These are phyloP conservation scores for Cheilinus undulatus DNA, from an alignment of 2,113 vertebrate genomes.

Conservation along the genomic window DNA sequence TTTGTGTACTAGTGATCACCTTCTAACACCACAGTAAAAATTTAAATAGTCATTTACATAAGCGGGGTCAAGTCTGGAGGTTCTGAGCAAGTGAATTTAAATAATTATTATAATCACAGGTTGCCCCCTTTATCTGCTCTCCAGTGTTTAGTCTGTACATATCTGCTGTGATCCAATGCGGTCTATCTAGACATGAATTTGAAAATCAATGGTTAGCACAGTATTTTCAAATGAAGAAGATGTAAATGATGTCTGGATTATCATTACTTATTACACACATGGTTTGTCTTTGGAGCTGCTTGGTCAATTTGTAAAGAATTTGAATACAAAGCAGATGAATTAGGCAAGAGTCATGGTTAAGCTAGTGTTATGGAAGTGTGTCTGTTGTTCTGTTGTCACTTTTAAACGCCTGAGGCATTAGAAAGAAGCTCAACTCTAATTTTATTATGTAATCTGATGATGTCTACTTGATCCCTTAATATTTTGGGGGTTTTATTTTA, in stretches of 20 bases:
- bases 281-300: no score
- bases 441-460: no score
- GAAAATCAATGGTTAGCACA: neutral
- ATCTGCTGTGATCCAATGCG: neutral
- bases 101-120: neutral
- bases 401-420: neutral
- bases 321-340: constrained; percentile 11
- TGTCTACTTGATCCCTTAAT: no score
- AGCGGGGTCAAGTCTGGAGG: neutral
- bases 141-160: neutral
- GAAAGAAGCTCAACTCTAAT: neutral
- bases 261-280: no score
- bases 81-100: no score
- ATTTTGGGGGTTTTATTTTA: no score
- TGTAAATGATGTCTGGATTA: no score
- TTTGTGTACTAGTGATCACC: constrained; percentile 33
- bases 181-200: neutral
- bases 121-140: neutral
- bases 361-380: neutral
- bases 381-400: neutral
- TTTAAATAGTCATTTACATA: constrained; percentile 35
- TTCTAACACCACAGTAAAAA: neutral
- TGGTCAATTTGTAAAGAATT: neutral
- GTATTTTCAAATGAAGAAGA: no score
- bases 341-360: constrained; percentile 3